Evolutionary conservation across 2,888 invertebrate species (phyloP).

Genomic region (Digitonthophagus gazella): DNA sequence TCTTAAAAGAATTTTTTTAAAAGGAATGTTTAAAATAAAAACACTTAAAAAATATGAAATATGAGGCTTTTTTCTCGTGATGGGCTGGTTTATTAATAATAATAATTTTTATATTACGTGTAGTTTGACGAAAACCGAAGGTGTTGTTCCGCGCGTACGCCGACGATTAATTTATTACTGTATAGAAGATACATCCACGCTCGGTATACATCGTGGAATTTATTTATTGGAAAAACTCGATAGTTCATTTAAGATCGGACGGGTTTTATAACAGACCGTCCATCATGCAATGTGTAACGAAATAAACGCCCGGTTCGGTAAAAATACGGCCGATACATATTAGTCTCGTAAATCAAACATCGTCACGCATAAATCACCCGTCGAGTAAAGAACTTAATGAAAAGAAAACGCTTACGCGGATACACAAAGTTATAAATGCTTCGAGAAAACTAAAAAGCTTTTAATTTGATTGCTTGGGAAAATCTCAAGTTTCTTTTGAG

Average conservation of each 20-base stretch:
- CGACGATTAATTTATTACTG: neutral
- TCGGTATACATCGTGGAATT: neutral
- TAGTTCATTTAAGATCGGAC: neutral
- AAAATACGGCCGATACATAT: neutral
- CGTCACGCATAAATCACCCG: neutral
- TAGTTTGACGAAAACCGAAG: neutral
- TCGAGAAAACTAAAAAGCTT: neutral
- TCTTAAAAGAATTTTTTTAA: slow-evolving; percentile 7
- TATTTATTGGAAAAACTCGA: neutral
- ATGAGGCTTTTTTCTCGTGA: neutral
- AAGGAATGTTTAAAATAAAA: neutral
- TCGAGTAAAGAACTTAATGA: neutral
- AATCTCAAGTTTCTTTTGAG: neutral
- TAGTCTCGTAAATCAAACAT: neutral
- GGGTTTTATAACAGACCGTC: neutral
- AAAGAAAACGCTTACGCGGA: neutral
- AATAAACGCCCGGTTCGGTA: neutral
- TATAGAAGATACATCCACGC: neutral
- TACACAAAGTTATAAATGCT: neutral
- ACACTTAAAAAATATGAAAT: neutral
- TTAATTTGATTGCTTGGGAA: neutral
- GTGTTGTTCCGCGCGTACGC: neutral
- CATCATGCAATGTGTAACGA: neutral
- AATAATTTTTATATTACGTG: neutral
- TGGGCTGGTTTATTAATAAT: neutral